Evolutionary conservation across 2,797 vertebrate species (phyloP).

Genomic region (Acanthornis magna): DNA sequence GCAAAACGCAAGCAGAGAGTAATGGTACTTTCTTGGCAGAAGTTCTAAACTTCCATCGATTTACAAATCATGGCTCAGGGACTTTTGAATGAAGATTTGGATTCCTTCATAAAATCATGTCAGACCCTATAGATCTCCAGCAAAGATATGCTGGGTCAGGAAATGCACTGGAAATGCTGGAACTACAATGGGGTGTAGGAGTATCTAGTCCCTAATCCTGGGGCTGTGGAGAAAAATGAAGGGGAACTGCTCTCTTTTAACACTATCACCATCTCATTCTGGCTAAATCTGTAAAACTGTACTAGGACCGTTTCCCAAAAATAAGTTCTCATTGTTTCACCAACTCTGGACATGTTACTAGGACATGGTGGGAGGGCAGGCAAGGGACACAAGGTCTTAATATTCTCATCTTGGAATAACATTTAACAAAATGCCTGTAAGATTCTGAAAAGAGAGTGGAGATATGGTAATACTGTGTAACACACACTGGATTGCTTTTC

Average conservation of each 20-base stretch:
- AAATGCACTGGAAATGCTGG: background rate
- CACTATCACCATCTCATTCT: background rate
- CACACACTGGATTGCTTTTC: background rate
- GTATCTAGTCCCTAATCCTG: background rate
- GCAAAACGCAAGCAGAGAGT: fast-evolving
- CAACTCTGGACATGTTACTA: fast-evolving
- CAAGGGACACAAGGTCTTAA: background rate
- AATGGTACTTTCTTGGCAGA: background rate
- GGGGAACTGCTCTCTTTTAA: background rate
- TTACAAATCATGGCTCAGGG: background rate
- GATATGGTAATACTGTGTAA: background rate
- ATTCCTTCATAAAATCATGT: background rate
- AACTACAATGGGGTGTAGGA: background rate
- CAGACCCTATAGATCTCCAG: background rate
- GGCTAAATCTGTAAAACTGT: background rate
- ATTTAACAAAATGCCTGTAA: background rate
- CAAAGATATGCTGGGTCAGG: background rate
- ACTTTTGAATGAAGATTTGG: background rate
- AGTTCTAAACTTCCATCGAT: background rate
- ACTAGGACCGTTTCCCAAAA: background rate
- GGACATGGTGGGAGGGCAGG: background rate
- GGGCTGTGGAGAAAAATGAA: background rate
- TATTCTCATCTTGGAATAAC: background rate
- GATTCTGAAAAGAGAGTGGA: background rate
- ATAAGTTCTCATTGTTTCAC: background rate